Percentiles rank a stretch among this genome's conserved stretches.
Evolutionary conservation across 2,797 vertebrate genomes (phyloP).

Genomic region (Amphiprion clarkii): DNA sequence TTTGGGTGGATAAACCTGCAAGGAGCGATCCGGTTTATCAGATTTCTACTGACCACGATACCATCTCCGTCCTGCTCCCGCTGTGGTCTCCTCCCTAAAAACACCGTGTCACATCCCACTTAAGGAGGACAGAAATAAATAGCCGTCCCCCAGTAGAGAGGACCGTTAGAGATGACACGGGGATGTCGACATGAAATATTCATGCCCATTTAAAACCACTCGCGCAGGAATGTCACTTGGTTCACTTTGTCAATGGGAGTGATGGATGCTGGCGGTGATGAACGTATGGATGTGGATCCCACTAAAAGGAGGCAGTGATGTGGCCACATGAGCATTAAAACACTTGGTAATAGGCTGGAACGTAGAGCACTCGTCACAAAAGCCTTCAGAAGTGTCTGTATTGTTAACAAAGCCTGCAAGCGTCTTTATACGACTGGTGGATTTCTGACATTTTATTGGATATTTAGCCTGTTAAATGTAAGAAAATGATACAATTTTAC

Average conservation of each 20-base stretch:
- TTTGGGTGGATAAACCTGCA: conserved; percentile 73
- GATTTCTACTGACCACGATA: conserved; percentile 68
- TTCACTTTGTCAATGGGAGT: conserved; percentile 61
- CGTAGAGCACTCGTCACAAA: conserved; percentile 1
- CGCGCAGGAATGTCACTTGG: conserved; percentile 56
- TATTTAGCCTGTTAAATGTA: background rate
- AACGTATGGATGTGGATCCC: conserved; percentile 31
- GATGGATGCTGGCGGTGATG: conserved; percentile 71
- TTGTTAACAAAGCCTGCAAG: no score
- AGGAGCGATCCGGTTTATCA: conserved; percentile 63
- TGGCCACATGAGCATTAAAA: conserved; percentile 19
- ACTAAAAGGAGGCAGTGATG: conserved; percentile 34
- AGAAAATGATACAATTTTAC: background rate
- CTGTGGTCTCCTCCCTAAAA: conserved; percentile 52
- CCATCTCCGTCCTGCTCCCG: conserved; percentile 19
- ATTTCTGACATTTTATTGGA: background rate
- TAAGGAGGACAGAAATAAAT: conserved; percentile 75
- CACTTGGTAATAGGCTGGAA: conserved; percentile 13
- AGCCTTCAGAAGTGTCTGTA: background rate
- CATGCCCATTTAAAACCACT: conserved; percentile 78
- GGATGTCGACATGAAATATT: conserved; percentile 79
- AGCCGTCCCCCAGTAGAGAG: conserved; percentile 46
- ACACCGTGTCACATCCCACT: conserved; percentile 59
- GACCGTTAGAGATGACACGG: conserved; percentile 64
- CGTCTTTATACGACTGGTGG: no score